These are phyloP conservation scores for Chiridota heheva DNA, from an alignment of 35 echinoderm and acorn worm genomes.

Conservation along the genomic window DNA sequence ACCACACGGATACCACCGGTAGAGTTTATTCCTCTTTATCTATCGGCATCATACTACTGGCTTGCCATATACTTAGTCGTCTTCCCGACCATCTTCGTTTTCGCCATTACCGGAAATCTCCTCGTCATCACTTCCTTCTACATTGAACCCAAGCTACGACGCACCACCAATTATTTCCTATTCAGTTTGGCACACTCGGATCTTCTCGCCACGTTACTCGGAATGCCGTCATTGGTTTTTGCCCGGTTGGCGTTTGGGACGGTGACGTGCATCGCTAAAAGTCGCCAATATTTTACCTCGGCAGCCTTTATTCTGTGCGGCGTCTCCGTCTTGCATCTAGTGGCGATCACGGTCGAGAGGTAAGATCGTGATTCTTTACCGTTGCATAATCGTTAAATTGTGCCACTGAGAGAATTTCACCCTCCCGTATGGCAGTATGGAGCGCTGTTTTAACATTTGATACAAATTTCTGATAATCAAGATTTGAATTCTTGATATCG, in stretches of 20 bases:
- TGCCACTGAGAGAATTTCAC: too few relatives aligned
- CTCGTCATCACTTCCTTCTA: conserved; percentile 30
- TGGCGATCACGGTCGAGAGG: conserved; percentile 41
- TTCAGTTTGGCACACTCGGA: conserved; percentile 36
- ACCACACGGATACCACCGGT: too few relatives aligned
- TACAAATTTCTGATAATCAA: too few relatives aligned
- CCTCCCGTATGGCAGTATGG: too few relatives aligned
- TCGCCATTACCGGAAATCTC: conserved; percentile 2
- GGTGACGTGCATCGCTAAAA: conserved; percentile 20
- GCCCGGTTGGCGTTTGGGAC: conserved; percentile 18
- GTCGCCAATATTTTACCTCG: conserved; percentile 35
- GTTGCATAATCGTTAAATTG: too few relatives aligned
- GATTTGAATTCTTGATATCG: too few relatives aligned
- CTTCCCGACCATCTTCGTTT: conserved; percentile 12
- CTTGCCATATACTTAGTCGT: conserved; percentile 17
- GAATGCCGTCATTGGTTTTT: conserved; percentile 5
- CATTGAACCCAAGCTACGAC: conserved; percentile 29
- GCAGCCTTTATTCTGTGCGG: conserved; percentile 43
- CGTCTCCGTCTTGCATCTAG: conserved; percentile 32
- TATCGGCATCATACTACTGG: conserved; percentile 22
- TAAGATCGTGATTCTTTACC: neutral
- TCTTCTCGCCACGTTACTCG: conserved; percentile 16
- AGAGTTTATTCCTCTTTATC: conserved; percentile 4
- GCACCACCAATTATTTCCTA: conserved; percentile 33
- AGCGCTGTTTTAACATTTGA: too few relatives aligned